Evolutionary conservation across 2,888 invertebrate species (phyloP), one percentile per base, ranked within the genome.

Genomic region (Ormyrus rosae): DNA sequence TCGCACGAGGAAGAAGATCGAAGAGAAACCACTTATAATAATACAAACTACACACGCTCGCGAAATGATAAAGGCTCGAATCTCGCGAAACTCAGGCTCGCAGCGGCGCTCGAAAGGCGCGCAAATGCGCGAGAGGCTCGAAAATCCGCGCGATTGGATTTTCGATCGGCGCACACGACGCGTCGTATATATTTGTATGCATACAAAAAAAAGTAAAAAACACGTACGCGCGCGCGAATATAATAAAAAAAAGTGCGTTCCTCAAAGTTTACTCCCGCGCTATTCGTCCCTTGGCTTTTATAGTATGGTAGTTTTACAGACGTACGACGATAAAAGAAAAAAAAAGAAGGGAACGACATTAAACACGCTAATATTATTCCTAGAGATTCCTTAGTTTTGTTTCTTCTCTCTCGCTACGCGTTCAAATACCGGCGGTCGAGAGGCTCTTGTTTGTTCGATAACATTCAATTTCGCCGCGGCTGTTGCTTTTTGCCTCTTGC

Each of bases 291-390:
- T 34, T n/a, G 45, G n/a, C 56, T 19, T 46, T 10, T 64, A 64
- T 46, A 7, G 50, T 10, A 10, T 9, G 45, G 45, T 45, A n/a
- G 6, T 19, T 60, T 10, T 61, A 61, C 60, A 61, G 45, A 58
- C 34, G 46, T 53, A 65, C 50, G 64, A 61, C 67, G 67, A 65
- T 63, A 64, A 69, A 56, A 78, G 51, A 76, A 11, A 74, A 63
- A 63, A 48, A 55, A 60, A 34, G 19, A 19, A 48, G 34, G 61
- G 65, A 75, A 76, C 46, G 67, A 80, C 69, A 72, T 73, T 77
- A 67, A 76, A 72, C 63, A 80, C 50, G 71, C 55, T 72, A 80
- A 51, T 76, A 72, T 82, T 79, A 81, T 82, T 81, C 11, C 45
- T 82, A 82, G 55, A 67, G 64, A 82, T 63, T 71, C 56, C 53